A percentile compares a stretch with the other conserved stretches of the same genome.
Evolutionary conservation across 2,113 vertebrate genomes (phyloP).

Genomic region (Sylvietta virens): DNA sequence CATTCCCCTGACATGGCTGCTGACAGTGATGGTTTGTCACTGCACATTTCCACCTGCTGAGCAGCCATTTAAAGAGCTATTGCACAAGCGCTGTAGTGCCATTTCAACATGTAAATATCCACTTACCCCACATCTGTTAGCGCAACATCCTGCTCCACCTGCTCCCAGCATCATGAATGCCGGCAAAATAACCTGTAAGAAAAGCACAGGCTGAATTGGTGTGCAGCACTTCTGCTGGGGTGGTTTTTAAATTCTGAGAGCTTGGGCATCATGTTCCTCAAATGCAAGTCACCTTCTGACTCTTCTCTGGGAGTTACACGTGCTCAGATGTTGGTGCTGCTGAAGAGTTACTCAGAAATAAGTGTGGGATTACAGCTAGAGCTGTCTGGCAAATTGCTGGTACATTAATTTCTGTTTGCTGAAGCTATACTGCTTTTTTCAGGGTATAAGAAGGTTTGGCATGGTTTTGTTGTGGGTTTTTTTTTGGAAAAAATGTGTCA

Average conservation of each 20-base stretch:
- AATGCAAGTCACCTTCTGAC: neutral
- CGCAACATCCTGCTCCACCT: constrained; percentile 57
- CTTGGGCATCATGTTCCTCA: neutral
- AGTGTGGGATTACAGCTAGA: neutral
- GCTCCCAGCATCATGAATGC: constrained; percentile 67
- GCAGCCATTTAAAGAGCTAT: neutral
- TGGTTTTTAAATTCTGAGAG: neutral
- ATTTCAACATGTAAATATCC: neutral
- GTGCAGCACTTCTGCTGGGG: neutral
- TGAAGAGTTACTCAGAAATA: neutral
- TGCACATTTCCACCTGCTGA: neutral
- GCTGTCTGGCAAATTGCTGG: neutral
- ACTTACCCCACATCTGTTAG: constrained; percentile 70
- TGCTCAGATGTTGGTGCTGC: neutral
- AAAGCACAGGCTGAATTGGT: neutral
- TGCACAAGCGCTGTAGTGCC: neutral
- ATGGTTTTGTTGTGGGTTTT: accelerated
- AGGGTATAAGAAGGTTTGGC: neutral
- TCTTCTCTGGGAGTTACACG: neutral
- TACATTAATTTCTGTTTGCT: neutral
- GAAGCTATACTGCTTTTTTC: neutral
- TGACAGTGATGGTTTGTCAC: neutral
- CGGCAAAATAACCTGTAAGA: constrained; percentile 54
- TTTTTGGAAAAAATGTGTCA: neutral
- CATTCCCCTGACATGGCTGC: neutral